Evolutionary conservation across 2,888 invertebrate genomes (phyloP).

Genomic region (Drosophila algonquin): DNA sequence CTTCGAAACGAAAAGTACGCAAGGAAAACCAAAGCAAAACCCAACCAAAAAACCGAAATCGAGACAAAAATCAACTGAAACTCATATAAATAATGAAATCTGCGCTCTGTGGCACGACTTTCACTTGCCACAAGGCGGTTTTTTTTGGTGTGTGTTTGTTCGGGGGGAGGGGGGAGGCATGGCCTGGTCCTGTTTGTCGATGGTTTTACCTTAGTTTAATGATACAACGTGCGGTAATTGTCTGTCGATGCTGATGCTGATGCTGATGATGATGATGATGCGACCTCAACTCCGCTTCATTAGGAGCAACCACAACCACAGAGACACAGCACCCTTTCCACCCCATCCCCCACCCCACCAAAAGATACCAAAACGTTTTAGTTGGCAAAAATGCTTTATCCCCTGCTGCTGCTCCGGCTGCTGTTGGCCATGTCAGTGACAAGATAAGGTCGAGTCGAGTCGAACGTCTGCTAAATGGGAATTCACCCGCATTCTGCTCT

Average conservation of each 20-base stretch:
- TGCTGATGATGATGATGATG: constrained; percentile 21
- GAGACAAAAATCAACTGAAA: constrained; percentile 9
- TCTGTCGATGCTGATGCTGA: constrained; percentile 4
- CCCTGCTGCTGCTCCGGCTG: constrained; percentile 16
- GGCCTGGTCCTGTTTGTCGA: constrained; percentile 22
- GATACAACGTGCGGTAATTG: constrained; percentile 27
- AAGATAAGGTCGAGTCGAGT: constrained; percentile 45
- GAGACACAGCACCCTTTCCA: neutral
- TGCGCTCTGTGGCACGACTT: constrained; percentile 32
- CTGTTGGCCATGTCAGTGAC: constrained; percentile 39
- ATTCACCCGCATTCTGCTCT: constrained; percentile 39
- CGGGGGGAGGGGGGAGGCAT: too few species aligned
- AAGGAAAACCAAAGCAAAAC: neutral
- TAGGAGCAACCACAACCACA: constrained; percentile 44
- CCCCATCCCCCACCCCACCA: neutral
- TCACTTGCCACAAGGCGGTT: constrained; percentile 34
- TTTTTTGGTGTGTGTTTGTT: neutral
- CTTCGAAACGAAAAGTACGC: constrained; percentile 12
- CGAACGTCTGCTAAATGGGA: constrained; percentile 44
- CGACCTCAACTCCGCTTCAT: constrained; percentile 43
- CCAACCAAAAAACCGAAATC: too few species aligned
- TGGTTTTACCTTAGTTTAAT: constrained; percentile 31
- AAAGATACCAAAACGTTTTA: constrained; percentile 39
- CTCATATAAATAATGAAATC: constrained; percentile 45
- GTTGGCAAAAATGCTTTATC: constrained; percentile 45